Evolutionary conservation across 2,113 vertebrate genomes (phyloP).

Genomic region (Micronycteris hirsuta): DNA sequence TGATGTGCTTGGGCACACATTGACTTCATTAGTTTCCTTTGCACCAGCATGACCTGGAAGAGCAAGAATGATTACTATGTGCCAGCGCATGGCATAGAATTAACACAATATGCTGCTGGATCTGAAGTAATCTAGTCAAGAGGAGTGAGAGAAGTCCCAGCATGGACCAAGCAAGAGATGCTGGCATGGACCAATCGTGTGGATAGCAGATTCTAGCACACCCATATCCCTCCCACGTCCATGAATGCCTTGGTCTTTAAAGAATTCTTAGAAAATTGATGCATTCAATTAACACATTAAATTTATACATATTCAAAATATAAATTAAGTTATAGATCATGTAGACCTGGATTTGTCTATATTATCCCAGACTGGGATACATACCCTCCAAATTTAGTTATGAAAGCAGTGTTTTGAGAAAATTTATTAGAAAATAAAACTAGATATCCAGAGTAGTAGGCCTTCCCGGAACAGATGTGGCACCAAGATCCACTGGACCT

Average conservation of each 20-base stretch:
- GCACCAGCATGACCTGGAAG: background rate
- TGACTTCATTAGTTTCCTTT: background rate
- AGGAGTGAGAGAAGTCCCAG: background rate
- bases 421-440: background rate
- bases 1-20: background rate
- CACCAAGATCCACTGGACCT: background rate
- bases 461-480: background rate
- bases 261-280: background rate
- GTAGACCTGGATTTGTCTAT: background rate
- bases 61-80: background rate
- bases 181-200: background rate
- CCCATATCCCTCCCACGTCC: background rate
- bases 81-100: background rate
- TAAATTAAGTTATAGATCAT: background rate
- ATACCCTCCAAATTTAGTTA: background rate
- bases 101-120: background rate
- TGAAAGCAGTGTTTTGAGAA: background rate
- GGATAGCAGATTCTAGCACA: background rate
- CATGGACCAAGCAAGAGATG: background rate
- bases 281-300: background rate
- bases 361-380: background rate
- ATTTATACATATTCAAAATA: background rate
- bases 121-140: background rate
- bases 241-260: background rate
- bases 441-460: background rate